Evolutionary conservation across 2,113 vertebrate genomes (phyloP), one percentile per base, ranked within the genome.

Genomic region (Seriola rivoliana): DNA sequence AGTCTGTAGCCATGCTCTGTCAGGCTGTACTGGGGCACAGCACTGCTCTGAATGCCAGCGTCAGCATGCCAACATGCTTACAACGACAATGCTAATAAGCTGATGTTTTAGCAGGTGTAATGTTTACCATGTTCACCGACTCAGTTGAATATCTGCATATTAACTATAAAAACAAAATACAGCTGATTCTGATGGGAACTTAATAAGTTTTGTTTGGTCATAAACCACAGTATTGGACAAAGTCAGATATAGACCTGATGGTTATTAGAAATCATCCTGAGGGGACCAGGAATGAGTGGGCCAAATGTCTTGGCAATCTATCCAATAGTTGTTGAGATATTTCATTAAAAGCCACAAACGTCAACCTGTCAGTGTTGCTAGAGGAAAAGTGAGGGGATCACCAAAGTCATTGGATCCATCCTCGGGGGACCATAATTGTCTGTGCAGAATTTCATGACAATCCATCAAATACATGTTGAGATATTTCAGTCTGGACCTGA

Each of bases 341-440:
- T n/a, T 54, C 9, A n/a, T 8, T 10, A 23, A 23, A 21, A 54
- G 8, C 9, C 8, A 23, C 19, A 54, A 34, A n/a, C 4, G 4
- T 54, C 48, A 36, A 32, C 10, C 46, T 54, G 67, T 67, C 65
- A 67, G 65, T 32, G 42, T n/a, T 69, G 67, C 10, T 21, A 12
- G 34, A n/a, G 2, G 21, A 64, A 29, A 29, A 2, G 29, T 29
- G 29, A 29, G 29, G 48, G 60, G n/a, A 23, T 42, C 12, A 25
- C 38, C 1, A 32, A 19, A 10, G 65, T 29, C 46, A 69, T 52
- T 6, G 52, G n/a, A 11, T 21, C 5, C 19, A n/a, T 52, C 42
- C 42, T 32, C 29, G 29, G 2, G 29, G 29, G 29, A 29, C 29
- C 29, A 29, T 29, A 29, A 29, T 29, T 46, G 40, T 66, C 52